Percentiles rank a stretch among this genome's conserved stretches.
Conservation (phyloP, 2,113 vertebrate genomes). For the Riparia riparia region DNA sequence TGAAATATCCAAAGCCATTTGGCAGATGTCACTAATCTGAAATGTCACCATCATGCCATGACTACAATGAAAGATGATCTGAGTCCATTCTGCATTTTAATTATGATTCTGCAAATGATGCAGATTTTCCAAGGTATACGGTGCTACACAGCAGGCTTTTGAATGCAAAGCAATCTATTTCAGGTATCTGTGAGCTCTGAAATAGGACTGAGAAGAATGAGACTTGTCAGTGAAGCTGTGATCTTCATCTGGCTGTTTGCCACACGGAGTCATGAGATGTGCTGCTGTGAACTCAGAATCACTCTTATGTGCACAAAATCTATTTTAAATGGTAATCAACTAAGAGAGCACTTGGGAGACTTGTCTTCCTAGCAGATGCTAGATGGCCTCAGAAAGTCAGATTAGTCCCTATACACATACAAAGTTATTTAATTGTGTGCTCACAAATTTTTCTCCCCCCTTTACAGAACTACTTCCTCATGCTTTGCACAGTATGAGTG, state of each 20-base stretch:
- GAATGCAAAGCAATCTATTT: neutral
- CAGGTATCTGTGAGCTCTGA: slow-evolving; percentile 4
- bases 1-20: neutral
- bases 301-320: neutral
- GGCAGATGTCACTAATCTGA: neutral
- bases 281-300: neutral
- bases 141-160: neutral
- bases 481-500: neutral
- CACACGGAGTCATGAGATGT: neutral
- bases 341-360: neutral
- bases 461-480: neutral
- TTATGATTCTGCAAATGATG: neutral
- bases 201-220: slow-evolving; percentile 33
- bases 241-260: slow-evolving; percentile 23
- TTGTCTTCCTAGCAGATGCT: neutral
- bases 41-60: neutral
- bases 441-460: fast-evolving
- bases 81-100: neutral
- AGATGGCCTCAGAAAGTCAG: neutral
- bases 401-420: neutral
- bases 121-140: neutral
- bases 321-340: neutral
- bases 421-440: neutral
- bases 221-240: neutral
- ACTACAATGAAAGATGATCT: neutral